Evolutionary conservation across 2,113 vertebrate genomes (phyloP), one percentile per base, ranked within the genome.

Genomic region (Hyaena hyaena): DNA sequence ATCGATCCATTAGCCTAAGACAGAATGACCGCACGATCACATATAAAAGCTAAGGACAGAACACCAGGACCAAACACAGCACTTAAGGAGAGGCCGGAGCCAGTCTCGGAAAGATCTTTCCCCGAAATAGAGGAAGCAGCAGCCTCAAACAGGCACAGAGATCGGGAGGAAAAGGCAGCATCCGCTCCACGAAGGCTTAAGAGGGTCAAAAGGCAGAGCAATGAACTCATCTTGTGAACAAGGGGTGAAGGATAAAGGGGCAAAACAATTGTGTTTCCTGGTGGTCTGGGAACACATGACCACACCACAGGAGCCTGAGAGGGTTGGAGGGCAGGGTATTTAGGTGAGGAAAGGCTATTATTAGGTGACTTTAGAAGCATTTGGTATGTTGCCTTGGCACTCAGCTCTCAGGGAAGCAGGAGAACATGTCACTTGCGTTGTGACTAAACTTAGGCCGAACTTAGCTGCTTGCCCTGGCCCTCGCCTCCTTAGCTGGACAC

Each of bases 1-100:
- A 90, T 0, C 95, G 84, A 97, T 88, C 53, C 76, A 65, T 90
- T 63, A 96, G 76, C 61, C 97, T 93, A 93, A 90, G 87, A 97
- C 19, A 96, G 76, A 86, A 96, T 23, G 26, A 84, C 48, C 79
- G 58, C 81, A 94, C 71, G 88, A 94, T 93, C 76, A 95, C 24
- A 0, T 85, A 88, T 16, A 82, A 97, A 85, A 96, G 77, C 74
- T 90, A 65, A 81, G 69, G 85, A 91, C 7, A 4, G 91, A 88
- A 96, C 12, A 23, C 95, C 65, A 63, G 80, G 79, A 81, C 58
- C 39, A 89, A 88, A 96, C 50, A 63, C 43, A 87, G 89, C 68
- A 50, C 53, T 93, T 24, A 7, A 5, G 58, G 73, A 95, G 87
- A 88, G 86, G 63, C 79, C 85, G 69, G 61, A 93, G 89, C 96